phyloP scores from a whole-genome alignment of 2,888 invertebrate species.

The Ornithoptera priamus region DNA sequence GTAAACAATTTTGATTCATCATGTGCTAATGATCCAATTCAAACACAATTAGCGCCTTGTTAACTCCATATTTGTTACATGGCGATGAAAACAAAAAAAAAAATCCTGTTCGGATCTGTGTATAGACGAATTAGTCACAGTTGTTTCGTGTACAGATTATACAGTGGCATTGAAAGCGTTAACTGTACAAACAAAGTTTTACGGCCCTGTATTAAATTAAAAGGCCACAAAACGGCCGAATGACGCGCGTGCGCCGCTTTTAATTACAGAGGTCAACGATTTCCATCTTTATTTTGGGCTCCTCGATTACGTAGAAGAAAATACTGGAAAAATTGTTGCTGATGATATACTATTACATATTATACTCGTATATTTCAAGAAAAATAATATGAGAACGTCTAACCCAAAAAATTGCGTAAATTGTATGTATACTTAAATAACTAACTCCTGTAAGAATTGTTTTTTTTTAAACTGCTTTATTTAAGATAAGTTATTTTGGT shows the following conservation, averaged over 20 bases:
- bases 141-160: conserved; percentile 23
- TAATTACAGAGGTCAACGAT: conserved; percentile 48
- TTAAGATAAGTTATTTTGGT: no score
- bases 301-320: not conserved
- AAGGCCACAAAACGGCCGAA: conserved; percentile 47
- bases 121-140: conserved; percentile 22
- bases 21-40: not conserved
- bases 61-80: conserved; percentile 1
- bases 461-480: no score
- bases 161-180: conserved; percentile 34
- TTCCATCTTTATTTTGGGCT: conserved; percentile 19
- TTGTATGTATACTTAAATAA: no score
- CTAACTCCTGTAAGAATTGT: no score
- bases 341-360: not conserved
- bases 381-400: no score
- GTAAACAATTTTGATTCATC: not conserved
- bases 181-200: conserved; percentile 51
- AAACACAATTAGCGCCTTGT: conserved; percentile 2
- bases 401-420: no score
- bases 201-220: conserved; percentile 47
- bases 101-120: conserved; percentile 15
- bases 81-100: conserved; percentile 9
- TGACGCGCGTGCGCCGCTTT: conserved; percentile 55
- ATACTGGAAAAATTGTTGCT: not conserved
- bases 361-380: no score